These are phyloP conservation scores for Alligator sinensis DNA, from an alignment of 2,113 vertebrate species.

Conservation along the genomic window DNA sequence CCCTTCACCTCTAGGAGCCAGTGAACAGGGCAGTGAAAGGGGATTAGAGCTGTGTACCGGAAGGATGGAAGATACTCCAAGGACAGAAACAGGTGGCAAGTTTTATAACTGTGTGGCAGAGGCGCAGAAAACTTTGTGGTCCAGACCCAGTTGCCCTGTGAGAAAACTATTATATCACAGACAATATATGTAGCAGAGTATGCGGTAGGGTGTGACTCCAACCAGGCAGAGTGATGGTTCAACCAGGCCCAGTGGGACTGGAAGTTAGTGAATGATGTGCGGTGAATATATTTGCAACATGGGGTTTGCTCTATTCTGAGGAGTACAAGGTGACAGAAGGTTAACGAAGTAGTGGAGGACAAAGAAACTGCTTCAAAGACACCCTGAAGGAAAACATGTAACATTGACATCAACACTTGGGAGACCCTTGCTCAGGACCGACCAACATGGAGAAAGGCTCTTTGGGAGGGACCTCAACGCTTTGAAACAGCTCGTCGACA, in stretches of 20 bases:
- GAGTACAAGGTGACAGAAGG: not conserved
- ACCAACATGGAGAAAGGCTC: too few species aligned
- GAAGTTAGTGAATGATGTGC: not conserved
- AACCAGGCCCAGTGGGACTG: not conserved
- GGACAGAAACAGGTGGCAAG: not conserved
- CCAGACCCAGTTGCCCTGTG: not conserved
- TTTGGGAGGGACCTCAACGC: too few species aligned
- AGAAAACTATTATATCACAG: not conserved
- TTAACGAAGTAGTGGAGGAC: too few species aligned
- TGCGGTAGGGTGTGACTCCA: not conserved
- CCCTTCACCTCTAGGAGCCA: not conserved
- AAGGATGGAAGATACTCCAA: not conserved
- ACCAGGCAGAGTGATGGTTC: not conserved
- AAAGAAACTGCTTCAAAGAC: too few species aligned
- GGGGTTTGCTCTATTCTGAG: not conserved
- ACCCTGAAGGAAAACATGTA: too few species aligned
- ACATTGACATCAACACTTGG: too few species aligned
- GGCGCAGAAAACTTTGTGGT: not conserved
- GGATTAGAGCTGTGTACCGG: not conserved
- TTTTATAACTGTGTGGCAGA: not conserved
- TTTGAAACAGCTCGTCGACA: too few species aligned
- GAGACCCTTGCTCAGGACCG: too few species aligned
- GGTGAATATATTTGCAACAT: not conserved
- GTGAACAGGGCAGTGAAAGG: not conserved
- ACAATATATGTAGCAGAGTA: not conserved